Conservation (phyloP, 2,797 vertebrate genomes). For the Alca torda region DNA sequence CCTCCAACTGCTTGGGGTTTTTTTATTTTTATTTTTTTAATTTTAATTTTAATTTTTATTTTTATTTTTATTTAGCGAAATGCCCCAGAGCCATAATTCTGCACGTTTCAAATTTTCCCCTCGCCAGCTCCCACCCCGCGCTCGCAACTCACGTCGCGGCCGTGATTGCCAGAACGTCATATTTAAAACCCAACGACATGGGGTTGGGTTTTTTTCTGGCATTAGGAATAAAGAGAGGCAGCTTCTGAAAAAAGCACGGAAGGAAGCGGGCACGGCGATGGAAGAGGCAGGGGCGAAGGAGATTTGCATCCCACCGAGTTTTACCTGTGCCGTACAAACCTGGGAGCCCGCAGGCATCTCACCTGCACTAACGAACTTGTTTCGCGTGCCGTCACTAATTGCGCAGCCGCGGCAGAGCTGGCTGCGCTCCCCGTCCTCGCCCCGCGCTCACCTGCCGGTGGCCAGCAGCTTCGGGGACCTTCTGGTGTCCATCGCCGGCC, state of each 20-base stretch:
- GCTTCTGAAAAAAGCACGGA: fast-evolving
- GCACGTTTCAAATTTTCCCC: background rate
- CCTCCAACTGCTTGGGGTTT: background rate
- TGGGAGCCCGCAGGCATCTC: background rate
- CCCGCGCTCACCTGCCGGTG: background rate
- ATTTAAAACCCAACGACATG: background rate
- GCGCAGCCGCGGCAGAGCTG: background rate
- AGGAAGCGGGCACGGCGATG: background rate
- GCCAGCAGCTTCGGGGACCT: background rate
- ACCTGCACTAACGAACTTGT: fast-evolving
- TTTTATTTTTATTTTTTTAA: no score
- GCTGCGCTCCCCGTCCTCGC: background rate
- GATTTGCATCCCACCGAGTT: background rate
- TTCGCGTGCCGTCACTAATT: background rate
- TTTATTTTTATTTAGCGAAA: background rate
- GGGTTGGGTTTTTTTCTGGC: background rate
- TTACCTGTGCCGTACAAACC: background rate
- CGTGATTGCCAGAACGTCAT: fast-evolving
- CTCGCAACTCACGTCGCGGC: no score
- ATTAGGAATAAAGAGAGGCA: background rate
- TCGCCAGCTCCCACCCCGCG: background rate
- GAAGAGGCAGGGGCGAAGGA: background rate
- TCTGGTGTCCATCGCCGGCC: background rate
- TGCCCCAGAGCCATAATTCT: background rate
- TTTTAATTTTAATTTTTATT: no score